These are phyloP conservation scores for Leptarthrus brevirostris DNA, from an alignment of 2,888 invertebrate species.

Conservation along the genomic window DNA sequence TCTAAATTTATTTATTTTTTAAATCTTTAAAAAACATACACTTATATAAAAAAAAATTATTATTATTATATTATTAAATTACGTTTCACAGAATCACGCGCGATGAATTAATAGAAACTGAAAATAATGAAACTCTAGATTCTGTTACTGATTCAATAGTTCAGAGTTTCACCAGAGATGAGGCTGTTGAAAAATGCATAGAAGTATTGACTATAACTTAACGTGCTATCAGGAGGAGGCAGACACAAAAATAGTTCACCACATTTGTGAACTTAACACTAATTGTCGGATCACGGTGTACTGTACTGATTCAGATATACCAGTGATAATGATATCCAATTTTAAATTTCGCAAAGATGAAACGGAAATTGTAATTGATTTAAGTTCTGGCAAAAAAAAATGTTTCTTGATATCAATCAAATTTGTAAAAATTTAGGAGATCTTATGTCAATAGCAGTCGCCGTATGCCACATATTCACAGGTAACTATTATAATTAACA, in stretches of 20 bases:
- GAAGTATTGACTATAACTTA: not conserved
- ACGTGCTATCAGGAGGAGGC: not conserved
- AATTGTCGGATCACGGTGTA: not conserved
- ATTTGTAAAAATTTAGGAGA: not conserved
- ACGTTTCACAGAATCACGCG: too few relatives aligned
- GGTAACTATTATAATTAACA: not conserved
- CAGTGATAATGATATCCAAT: not conserved
- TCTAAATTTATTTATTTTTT: too few relatives aligned
- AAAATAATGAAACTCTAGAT: too few relatives aligned
- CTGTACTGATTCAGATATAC: slow-evolving; percentile 1
- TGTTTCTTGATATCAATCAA: not conserved
- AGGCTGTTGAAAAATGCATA: too few relatives aligned
- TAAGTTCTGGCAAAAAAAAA: not conserved
- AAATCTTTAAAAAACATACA: too few relatives aligned
- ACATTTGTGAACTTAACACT: not conserved
- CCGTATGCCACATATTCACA: not conserved
- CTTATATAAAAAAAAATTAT: too few relatives aligned
- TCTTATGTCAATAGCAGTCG: not conserved
- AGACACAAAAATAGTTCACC: not conserved
- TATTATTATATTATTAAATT: too few relatives aligned
- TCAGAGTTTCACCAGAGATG: too few relatives aligned
- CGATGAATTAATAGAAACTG: too few relatives aligned
- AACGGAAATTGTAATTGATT: not conserved
- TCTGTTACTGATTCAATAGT: too few relatives aligned
- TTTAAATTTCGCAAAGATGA: not conserved